phyloP scores from a whole-genome alignment of 2,797 vertebrate genomes.

The Nothura maculosa region DNA sequence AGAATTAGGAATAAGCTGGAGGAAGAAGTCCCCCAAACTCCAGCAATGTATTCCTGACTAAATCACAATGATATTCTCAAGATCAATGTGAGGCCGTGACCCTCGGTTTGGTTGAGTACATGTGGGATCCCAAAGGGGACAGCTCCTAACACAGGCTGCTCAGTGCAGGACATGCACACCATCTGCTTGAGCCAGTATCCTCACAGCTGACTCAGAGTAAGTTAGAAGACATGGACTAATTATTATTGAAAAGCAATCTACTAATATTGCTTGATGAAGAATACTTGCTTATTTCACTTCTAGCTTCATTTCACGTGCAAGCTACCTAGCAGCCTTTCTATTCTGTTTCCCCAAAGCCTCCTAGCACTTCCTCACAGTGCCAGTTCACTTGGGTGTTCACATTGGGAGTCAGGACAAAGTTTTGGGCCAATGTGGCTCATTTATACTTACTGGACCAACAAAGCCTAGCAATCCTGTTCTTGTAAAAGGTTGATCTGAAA shows the following conservation, averaged over 20 bases:
- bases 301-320: background rate
- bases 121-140: background rate
- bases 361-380: too few relatives aligned
- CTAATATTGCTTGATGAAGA: background rate
- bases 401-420: background rate
- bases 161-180: background rate
- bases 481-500: constrained; percentile 90
- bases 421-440: background rate
- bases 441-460: constrained; percentile 90
- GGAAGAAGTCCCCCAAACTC: background rate
- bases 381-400: background rate
- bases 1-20: background rate
- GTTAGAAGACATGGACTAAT: background rate
- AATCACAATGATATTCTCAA: background rate
- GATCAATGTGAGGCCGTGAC: background rate
- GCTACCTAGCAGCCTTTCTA: background rate
- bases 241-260: background rate
- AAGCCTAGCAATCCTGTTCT: constrained; percentile 96
- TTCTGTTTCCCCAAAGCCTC: background rate
- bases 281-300: background rate
- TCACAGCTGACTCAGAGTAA: background rate
- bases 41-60: background rate
- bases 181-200: background rate
- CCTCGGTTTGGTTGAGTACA: background rate
- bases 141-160: background rate